Percentiles rank a stretch among this genome's conserved stretches.
phyloP scores from a whole-genome alignment of 2,888 invertebrate genomes.

The Amblyteles armatorius region DNA sequence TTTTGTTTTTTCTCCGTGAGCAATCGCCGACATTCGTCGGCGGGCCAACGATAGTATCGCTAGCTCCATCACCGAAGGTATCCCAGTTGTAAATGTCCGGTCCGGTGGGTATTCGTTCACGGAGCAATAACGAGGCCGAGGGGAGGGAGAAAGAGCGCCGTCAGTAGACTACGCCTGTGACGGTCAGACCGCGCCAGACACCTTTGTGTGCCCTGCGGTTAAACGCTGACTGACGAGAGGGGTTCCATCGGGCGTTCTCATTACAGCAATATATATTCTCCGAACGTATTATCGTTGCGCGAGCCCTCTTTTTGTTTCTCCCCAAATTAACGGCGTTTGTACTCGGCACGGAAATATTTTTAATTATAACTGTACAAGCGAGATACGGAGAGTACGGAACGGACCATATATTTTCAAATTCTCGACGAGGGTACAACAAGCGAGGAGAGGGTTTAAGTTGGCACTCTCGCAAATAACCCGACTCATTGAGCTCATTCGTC shows the following conservation, averaged over 20 bases:
- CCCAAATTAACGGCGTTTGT: not conserved
- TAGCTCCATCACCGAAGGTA: not conserved
- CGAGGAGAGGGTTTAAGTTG: conserved; percentile 1
- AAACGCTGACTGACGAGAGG: conserved; percentile 5
- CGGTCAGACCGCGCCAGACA: conserved; percentile 7
- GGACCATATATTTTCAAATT: conserved; percentile 16
- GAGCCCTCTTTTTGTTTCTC: not conserved
- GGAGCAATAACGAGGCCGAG: not conserved
- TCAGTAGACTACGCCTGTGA: conserved; percentile 16
- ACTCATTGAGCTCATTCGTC: conserved; percentile 37
- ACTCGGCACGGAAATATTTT: not conserved
- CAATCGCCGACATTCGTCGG: not conserved
- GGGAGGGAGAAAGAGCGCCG: not conserved
- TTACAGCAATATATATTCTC: not conserved
- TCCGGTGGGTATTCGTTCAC: not conserved
- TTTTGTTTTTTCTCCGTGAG: not conserved
- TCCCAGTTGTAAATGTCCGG: not conserved
- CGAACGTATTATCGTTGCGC: not conserved
- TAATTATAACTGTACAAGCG: not conserved
- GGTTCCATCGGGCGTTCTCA: not conserved
- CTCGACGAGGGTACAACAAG: not conserved
- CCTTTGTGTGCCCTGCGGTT: not conserved
- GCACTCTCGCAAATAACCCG: conserved; percentile 35
- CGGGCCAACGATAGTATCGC: not conserved
- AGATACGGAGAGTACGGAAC: not conserved